phyloP scores from a whole-genome alignment of 2,888 invertebrate species.

The Netelia virgata region DNA sequence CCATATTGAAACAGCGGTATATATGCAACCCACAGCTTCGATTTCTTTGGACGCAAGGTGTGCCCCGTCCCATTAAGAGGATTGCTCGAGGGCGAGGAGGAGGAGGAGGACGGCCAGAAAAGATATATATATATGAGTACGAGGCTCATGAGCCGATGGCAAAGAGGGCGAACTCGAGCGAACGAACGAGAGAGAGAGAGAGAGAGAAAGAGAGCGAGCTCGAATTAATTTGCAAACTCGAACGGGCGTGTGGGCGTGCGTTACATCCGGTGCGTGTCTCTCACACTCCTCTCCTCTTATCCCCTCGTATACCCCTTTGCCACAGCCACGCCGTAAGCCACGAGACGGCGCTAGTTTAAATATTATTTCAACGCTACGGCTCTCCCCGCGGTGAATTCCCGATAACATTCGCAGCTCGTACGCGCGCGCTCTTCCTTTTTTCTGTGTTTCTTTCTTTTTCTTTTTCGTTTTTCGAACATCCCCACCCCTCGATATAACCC shows the following conservation, averaged over 20 bases:
- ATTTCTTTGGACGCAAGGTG: constrained; percentile 82
- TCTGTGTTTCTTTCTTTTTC: no score
- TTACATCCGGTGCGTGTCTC: constrained; percentile 72
- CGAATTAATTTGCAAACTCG: constrained; percentile 73
- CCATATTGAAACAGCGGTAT: constrained; percentile 79
- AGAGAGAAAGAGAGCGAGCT: constrained; percentile 51
- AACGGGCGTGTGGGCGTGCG: constrained; percentile 68
- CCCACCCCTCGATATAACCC: no score
- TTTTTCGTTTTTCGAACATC: no score
- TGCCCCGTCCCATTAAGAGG: constrained; percentile 77
- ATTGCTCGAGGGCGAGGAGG: constrained; percentile 70
- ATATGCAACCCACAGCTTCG: constrained; percentile 78
- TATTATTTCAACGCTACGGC: constrained; percentile 64
- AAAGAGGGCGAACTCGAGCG: constrained; percentile 57
- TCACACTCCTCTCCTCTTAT: constrained; percentile 54
- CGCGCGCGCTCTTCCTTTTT: no score
- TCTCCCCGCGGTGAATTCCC: constrained; percentile 45
- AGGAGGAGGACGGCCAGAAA: constrained; percentile 4
- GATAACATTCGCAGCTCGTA: constrained; percentile 45
- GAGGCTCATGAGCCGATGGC: constrained; percentile 43
- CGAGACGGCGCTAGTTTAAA: constrained; percentile 63
- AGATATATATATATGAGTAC: constrained; percentile 8
- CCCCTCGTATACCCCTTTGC: constrained; percentile 25
- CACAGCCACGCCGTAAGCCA: constrained; percentile 25
- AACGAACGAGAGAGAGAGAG: constrained; percentile 40